Base-by-base conservation (phyloP, 1,140 invertebrate genomes). In the Drosophila quadrilineata region DNA sequence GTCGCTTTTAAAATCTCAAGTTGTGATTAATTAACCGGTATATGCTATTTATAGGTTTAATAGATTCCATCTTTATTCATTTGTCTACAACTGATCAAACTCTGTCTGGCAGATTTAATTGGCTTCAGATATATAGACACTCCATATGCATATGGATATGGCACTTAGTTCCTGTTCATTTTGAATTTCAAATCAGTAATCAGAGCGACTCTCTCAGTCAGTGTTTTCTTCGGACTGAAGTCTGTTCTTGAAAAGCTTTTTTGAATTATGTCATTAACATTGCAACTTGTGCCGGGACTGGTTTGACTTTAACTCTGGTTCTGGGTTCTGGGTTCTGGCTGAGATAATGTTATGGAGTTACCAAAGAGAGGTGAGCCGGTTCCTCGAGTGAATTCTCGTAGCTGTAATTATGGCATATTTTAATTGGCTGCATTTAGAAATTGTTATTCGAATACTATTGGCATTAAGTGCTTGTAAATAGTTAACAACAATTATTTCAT, bases 201-300 rank as follows among this genome's bases (percentile, higher is more conserved):
- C 17, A 10, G 38, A 21, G 6, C 38, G 3, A 41, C 60, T 62
- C 58, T 62, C 50, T 67, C 28, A 54, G 45, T 58, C 2, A 62
- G 35, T 53, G 49, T 69, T 49, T 75, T 53, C 21, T 28, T 24
- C 29, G 16, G 19, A 24, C 21, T 41, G 43, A 46, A 33, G 48
- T 50, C 73, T 73, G 76, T 80, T 80, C 71, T 84, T 84, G 68
- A 76, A 82, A 76, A 64, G 68, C 76, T 80, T 76, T 80, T 76
- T 69, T 36, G 76, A 77, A 82, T 82, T 82, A 82, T 82, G 76
- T 84, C 76, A 82, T 82, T 82, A 82, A 82, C 77, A 82, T 82
- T 82, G 76, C 76, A 58, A 65, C 67, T 70, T 50, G 71, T 52
- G 52, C 58, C 50, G 46, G 36, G 77, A 84, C 76, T 73, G 73